Conservation (phyloP, 2,797 vertebrate genomes). For the Arctocebus calabarensis region DNA sequence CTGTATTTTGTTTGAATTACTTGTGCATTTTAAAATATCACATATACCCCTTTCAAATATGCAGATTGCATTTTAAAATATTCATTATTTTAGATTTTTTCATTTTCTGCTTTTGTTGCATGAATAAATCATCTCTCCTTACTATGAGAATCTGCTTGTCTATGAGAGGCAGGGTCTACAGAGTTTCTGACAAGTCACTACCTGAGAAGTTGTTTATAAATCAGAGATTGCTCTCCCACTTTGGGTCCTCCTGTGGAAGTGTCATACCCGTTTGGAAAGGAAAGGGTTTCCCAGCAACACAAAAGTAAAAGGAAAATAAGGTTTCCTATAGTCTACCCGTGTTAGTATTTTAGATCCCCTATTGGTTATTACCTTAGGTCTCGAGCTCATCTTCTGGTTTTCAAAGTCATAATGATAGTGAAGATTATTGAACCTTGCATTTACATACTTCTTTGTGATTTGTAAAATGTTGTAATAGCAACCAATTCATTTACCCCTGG, state of each 20-base stretch:
- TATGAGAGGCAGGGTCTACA: not conserved
- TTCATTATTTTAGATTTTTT: not conserved
- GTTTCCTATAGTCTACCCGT: not conserved
- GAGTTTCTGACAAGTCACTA: not conserved
- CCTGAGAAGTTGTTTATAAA: not conserved
- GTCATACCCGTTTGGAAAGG: not conserved
- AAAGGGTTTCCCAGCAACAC: slow-evolving; percentile 33
- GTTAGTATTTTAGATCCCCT: not conserved
- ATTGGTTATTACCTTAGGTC: not conserved
- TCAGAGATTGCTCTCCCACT: not conserved
- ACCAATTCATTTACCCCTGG: not conserved
- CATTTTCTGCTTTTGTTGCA: not conserved
- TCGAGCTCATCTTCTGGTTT: not conserved
- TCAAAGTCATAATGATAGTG: not conserved
- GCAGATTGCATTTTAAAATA: not conserved
- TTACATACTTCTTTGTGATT: not conserved
- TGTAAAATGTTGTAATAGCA: not conserved
- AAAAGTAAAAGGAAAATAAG: not conserved
- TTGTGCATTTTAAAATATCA: not conserved
- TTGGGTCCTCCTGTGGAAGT: not conserved
- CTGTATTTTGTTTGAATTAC: slow-evolving; percentile 24
- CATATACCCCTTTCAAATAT: not conserved
- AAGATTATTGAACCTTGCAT: not conserved
- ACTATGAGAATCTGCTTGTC: not conserved
- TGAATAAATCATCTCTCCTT: not conserved